Percentiles rank a stretch among this genome's conserved stretches.
Conservation (phyloP, 2,888 invertebrate genomes). For the Limnephilus marmoratus region DNA sequence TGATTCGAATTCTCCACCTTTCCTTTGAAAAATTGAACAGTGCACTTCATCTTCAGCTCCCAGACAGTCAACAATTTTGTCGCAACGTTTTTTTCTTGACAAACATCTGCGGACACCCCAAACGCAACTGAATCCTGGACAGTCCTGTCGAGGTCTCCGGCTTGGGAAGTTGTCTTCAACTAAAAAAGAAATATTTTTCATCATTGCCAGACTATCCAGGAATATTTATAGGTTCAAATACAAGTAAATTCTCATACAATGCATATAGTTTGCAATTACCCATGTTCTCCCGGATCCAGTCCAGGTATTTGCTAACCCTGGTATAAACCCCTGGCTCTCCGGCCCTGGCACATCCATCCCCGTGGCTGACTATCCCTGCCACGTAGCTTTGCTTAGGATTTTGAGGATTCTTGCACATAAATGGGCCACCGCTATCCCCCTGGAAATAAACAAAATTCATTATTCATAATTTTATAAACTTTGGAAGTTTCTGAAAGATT, state of each 20-base stretch:
- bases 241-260: neutral
- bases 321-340: conserved; percentile 91
- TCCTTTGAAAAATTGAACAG: conserved; percentile 73
- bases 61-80: conserved; percentile 86
- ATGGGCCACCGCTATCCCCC: conserved; percentile 91
- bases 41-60: conserved; percentile 88
- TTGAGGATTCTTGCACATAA: conserved; percentile 85
- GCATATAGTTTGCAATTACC: conserved; percentile 72
- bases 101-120: conserved; percentile 83
- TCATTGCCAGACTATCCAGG: neutral
- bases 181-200: conserved; percentile 68
- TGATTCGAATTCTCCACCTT: neutral
- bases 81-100: conserved; percentile 81
- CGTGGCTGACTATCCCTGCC: conserved; percentile 91
- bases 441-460: conserved; percentile 68
- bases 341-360: conserved; percentile 89
- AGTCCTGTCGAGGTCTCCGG: conserved; percentile 77
- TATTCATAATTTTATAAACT: neutral
- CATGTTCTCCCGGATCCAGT: conserved; percentile 83
- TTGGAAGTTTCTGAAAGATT: too few relatives aligned
- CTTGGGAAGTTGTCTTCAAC: conserved; percentile 74
- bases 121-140: conserved; percentile 86
- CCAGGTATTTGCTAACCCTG: conserved; percentile 83
- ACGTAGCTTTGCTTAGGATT: conserved; percentile 85
- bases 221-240: neutral